A percentile compares a stretch with the other conserved stretches of the same genome.
Conservation (phyloP, 1,140 invertebrate species). For the Aphelinus certus region DNA sequence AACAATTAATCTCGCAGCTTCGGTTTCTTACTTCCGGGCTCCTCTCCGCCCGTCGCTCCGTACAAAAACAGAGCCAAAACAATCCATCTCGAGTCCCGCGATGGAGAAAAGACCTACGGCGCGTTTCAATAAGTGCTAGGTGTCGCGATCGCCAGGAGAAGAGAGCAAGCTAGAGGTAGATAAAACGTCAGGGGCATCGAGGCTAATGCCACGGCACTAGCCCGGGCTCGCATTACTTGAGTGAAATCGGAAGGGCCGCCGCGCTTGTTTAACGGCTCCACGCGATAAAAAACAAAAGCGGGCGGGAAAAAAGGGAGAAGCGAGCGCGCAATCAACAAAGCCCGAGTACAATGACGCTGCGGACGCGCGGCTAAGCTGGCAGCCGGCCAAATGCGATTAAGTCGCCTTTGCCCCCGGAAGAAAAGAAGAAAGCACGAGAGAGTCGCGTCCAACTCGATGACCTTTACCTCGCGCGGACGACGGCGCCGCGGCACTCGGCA, state of each 20-base stretch:
- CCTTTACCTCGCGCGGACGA: slow-evolving; percentile 41
- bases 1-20: slow-evolving; percentile 20
- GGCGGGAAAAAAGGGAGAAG: neutral
- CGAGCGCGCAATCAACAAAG: slow-evolving; percentile 31
- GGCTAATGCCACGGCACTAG: neutral
- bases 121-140: slow-evolving; percentile 7
- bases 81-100: neutral
- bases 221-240: too few species aligned
- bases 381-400: slow-evolving; percentile 62
- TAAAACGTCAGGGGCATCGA: neutral
- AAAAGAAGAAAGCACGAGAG: slow-evolving; percentile 45
- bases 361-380: slow-evolving; percentile 47
- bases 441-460: slow-evolving; percentile 29
- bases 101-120: neutral
- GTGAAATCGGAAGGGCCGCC: too few species aligned
- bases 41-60: neutral
- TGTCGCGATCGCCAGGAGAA: neutral
- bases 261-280: neutral
- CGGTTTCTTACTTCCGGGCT: neutral
- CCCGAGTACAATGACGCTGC: neutral
- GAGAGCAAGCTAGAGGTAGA: neutral
- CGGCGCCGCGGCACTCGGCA: slow-evolving; percentile 32
- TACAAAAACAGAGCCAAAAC: neutral
- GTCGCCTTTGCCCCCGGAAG: slow-evolving; percentile 49
- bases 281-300: neutral